Conservation (phyloP, 2,797 vertebrate genomes). For the Limosa lapponica region DNA sequence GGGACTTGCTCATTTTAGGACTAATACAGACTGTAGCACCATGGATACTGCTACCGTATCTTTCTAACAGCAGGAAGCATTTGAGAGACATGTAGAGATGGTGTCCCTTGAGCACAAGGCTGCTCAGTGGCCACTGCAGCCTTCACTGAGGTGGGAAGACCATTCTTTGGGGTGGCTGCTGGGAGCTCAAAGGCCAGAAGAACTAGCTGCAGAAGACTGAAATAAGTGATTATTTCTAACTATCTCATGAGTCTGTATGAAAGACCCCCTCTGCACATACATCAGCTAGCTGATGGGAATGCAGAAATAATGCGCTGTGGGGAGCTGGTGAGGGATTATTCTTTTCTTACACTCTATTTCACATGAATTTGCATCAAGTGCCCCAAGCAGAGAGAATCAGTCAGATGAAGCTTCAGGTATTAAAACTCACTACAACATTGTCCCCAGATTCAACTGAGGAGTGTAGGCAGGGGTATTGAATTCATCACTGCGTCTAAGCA, state of each 20-base stretch:
- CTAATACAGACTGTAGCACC: background rate
- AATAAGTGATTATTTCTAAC: background rate
- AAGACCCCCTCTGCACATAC: background rate
- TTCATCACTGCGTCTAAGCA: slow-evolving; percentile 20
- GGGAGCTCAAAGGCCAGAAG: background rate
- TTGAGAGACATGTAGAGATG: background rate
- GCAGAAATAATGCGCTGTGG: background rate
- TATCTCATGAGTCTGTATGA: background rate
- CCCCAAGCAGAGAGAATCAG: slow-evolving; percentile 32
- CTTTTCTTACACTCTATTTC: background rate
- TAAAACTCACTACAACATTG: background rate
- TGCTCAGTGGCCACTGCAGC: background rate
- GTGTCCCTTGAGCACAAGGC: background rate
- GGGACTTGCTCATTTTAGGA: background rate
- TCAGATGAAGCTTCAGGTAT: slow-evolving; percentile 4
- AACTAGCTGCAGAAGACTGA: background rate
- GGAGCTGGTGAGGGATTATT: background rate
- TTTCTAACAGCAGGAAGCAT: background rate
- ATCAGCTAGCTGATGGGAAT: background rate
- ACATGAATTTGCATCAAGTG: slow-evolving; percentile 45
- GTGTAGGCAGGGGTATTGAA: background rate
- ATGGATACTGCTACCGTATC: background rate
- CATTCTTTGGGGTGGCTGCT: background rate
- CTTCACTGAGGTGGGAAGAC: background rate
- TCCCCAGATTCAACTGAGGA: background rate